A percentile compares a stretch with the other conserved stretches of the same genome.
Conservation (phyloP, 1,140 invertebrate genomes). For the Lithobius niger region DNA sequence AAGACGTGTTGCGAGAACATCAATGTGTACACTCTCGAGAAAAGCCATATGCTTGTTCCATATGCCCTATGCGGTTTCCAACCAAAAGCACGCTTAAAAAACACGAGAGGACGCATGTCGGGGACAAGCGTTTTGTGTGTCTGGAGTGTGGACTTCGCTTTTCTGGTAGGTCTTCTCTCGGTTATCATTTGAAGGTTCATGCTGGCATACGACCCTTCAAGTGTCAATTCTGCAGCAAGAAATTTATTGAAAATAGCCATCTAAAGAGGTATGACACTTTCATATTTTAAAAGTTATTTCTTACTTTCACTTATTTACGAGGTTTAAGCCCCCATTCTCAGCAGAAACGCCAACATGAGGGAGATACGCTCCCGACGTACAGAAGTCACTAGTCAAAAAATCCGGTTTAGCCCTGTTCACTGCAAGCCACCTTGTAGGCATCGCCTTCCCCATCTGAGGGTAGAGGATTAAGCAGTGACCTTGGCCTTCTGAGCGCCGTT, state of each 20-base stretch:
- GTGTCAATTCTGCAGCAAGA: constrained; percentile 28
- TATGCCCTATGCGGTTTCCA: constrained; percentile 30
- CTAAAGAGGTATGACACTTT: too few relatives aligned
- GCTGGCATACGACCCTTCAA: background rate
- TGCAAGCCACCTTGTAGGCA: too few relatives aligned
- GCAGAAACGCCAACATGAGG: too few relatives aligned
- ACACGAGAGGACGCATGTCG: constrained; percentile 31
- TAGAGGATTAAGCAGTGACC: too few relatives aligned
- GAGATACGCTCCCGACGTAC: too few relatives aligned
- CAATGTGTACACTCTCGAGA: constrained; percentile 27
- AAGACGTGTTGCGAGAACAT: constrained; percentile 19
- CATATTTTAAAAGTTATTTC: too few relatives aligned
- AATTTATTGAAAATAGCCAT: constrained; percentile 40
- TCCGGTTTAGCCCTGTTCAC: too few relatives aligned
- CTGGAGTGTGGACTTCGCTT: constrained; percentile 34
- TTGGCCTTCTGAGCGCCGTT: too few relatives aligned
- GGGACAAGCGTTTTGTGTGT: constrained; percentile 30
- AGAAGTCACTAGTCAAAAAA: too few relatives aligned
- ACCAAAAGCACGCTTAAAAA: constrained; percentile 33
- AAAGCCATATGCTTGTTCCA: constrained; percentile 29
- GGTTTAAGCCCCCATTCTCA: too few relatives aligned
- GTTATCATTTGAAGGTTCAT: constrained; percentile 30
- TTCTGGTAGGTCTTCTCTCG: constrained; percentile 32
- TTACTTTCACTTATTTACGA: too few relatives aligned
- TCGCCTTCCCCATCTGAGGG: too few relatives aligned